These are phyloP conservation scores for Scolopax rusticola DNA, from an alignment of 2,797 vertebrate genomes.

Conservation along the genomic window DNA sequence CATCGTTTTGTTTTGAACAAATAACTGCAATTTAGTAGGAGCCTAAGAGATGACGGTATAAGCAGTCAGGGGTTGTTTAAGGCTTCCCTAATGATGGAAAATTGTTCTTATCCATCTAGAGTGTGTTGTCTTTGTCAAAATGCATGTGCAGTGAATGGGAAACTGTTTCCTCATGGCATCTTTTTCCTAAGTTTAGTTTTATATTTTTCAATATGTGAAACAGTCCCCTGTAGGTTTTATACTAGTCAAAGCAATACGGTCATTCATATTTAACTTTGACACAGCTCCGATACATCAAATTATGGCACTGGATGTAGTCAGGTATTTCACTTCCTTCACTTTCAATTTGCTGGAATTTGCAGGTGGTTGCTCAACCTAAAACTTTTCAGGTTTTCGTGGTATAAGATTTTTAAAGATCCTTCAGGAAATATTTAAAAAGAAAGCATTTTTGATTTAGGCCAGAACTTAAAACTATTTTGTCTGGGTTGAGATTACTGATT, in stretches of 20 bases:
- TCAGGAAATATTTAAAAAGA: not conserved
- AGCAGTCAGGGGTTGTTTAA: slow-evolving; percentile 77
- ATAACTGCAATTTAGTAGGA: slow-evolving; percentile 79
- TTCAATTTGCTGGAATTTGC: slow-evolving; percentile 1
- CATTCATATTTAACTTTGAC: slow-evolving; percentile 62
- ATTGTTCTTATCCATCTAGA: slow-evolving; percentile 75
- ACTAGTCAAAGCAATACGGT: not conserved
- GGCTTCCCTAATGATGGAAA: slow-evolving; percentile 77
- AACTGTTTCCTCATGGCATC: slow-evolving; percentile 20
- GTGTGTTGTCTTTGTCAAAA: slow-evolving; percentile 45
- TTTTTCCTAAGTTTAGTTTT: slow-evolving; percentile 40
- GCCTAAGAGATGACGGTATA: slow-evolving; percentile 68
- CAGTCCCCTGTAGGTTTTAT: not conserved
- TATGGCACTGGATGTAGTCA: not conserved
- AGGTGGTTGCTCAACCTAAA: not conserved
- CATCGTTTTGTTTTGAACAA: slow-evolving; percentile 80
- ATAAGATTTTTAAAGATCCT: not conserved
- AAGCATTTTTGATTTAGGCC: not conserved
- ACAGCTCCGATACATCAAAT: not conserved
- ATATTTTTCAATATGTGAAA: slow-evolving; percentile 18
- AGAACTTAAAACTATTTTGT: not conserved
- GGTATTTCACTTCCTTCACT: slow-evolving; percentile 48
- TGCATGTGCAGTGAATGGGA: slow-evolving; percentile 50
- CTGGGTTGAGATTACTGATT: not conserved
- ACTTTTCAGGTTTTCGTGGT: not conserved